These are phyloP conservation scores for Torymus auratus DNA, from an alignment of 2,888 invertebrate species.

Conservation along the genomic window DNA sequence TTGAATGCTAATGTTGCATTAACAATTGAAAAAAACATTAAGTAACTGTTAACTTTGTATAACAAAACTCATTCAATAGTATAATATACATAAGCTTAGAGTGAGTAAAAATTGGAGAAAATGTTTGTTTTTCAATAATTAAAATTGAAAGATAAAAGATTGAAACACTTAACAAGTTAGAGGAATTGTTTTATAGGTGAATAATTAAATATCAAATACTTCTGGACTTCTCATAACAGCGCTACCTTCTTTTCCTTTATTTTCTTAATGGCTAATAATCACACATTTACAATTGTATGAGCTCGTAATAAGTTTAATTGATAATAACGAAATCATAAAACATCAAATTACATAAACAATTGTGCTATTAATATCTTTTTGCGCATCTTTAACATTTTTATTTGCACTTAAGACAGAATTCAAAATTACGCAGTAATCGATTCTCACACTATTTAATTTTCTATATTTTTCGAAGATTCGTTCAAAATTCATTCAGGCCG, in stretches of 20 bases:
- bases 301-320: constrained; percentile 18
- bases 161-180: too few species aligned
- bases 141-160: too few species aligned
- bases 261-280: constrained; percentile 28
- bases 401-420: neutral
- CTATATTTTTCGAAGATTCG: constrained; percentile 17
- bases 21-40: constrained; percentile 35
- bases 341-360: constrained; percentile 30
- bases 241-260: too few species aligned
- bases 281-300: constrained; percentile 12
- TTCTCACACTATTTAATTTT: neutral
- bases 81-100: constrained; percentile 18
- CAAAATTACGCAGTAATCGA: neutral
- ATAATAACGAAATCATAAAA: constrained; percentile 24
- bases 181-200: too few species aligned
- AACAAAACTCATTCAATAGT: constrained; percentile 26
- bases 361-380: constrained; percentile 35
- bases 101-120: constrained; percentile 35
- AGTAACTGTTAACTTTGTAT: constrained; percentile 21
- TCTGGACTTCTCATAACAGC: too few species aligned
- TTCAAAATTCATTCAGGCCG: constrained; percentile 43
- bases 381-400: constrained; percentile 27
- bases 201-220: too few species aligned
- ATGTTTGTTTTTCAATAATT: neutral
- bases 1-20: constrained; percentile 12